Base-by-base conservation (phyloP, 1,140 invertebrate genomes). In the Drosophila gunungcola region DNA sequence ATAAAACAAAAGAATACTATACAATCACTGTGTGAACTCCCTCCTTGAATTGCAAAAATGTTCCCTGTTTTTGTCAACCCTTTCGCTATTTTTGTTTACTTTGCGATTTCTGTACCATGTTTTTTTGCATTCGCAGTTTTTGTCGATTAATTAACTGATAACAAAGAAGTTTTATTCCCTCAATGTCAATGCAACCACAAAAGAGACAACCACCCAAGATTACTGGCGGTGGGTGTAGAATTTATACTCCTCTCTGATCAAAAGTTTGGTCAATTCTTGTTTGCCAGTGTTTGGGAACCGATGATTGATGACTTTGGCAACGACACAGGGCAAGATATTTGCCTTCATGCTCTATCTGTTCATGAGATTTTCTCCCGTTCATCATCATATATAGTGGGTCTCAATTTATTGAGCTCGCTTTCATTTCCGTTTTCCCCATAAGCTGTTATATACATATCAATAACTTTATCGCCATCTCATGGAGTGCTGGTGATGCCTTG, bases 91-190 rank as follows among this genome's bases (percentile, higher is more conserved):
- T 69, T 82, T 68, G 73, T 67, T 82, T 78, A 68, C 73, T 57
- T 57, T 57, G 57, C 53, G 16, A 72, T 62, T 78, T 68, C 36
- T 60, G 46, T 63, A 52, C 56, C 73, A 16, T 53, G 53, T 76
- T 84, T 68, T 21, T 21, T 21, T 52, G 54, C 55, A 70, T 61
- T 88, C 54, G 65, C 76, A 74, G 79, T 80, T 81, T 73, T 34
- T 73, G 55, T 32, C 73, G 81, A 88, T 88, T 88, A 89, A 90
- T 88, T 88, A 84, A 88, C 83, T 88, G 83, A 88, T 88, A 88
- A 83, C 56, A 49, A 64, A 67, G 27, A 6, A 73, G 61, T 63
- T 64, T 41, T 61, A 25, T 27, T 57, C 9, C 53, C 65, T 77
- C 74, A 86, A 86, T 86, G 83, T 79, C 83, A 88, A 56, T 86